These are phyloP conservation scores for Laticauda colubrina DNA, from an alignment of 2,113 vertebrate species.

Conservation along the genomic window DNA sequence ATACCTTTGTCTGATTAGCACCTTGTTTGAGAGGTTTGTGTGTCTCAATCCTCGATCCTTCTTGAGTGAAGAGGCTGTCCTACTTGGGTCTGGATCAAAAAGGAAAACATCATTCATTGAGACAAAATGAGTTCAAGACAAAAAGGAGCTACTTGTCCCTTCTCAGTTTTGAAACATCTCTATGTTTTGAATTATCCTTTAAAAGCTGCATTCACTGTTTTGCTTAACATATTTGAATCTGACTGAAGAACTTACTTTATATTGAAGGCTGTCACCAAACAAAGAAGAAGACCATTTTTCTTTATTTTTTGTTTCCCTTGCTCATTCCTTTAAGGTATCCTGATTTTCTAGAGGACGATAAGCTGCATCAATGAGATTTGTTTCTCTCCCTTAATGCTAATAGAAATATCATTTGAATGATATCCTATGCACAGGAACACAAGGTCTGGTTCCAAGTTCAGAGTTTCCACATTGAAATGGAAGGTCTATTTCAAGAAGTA, in stretches of 20 bases:
- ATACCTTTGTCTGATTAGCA: neutral
- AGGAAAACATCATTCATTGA: neutral
- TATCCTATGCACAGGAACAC: neutral
- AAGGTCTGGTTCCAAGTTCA: neutral
- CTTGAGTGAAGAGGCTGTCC: neutral
- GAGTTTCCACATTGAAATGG: neutral
- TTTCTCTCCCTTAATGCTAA: neutral
- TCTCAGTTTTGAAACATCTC: neutral
- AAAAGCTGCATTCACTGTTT: neutral
- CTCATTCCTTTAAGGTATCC: neutral
- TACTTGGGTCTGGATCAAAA: neutral
- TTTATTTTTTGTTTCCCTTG: neutral
- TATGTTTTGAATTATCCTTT: neutral
- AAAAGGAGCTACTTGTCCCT: neutral
- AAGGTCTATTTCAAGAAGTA: neutral
- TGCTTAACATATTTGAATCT: neutral
- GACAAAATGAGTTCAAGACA: neutral
- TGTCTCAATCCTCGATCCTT: neutral
- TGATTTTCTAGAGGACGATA: neutral
- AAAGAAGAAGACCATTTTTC: neutral
- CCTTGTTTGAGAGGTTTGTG: neutral
- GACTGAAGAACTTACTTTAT: neutral
- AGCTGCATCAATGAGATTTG: neutral
- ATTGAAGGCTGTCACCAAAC: neutral
- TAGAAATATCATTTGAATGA: neutral